Conservation (phyloP, 2,888 invertebrate genomes). For the Lochmaea capreae region DNA sequence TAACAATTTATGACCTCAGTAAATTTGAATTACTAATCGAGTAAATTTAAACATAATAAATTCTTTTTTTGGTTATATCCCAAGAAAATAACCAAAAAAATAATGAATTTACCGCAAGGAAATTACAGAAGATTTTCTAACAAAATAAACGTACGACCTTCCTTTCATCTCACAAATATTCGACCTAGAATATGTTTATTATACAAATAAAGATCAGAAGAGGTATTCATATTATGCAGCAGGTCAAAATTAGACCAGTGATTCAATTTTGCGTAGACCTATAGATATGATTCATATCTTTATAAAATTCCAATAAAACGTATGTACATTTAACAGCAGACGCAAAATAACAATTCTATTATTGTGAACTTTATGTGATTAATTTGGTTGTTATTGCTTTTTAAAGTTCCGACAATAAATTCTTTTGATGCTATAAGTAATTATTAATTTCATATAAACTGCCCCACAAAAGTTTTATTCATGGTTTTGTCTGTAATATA, state of each 20-base stretch:
- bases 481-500: no score
- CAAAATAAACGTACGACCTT: not conserved
- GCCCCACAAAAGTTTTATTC: not conserved
- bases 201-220: conserved; percentile 43
- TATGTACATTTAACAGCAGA: conserved; percentile 9
- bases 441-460: not conserved
- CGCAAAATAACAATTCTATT: conserved; percentile 24
- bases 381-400: conserved; percentile 12
- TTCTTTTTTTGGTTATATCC: no score
- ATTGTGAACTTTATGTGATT: conserved; percentile 19
- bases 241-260: conserved; percentile 42
- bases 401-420: conserved; percentile 13
- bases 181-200: not conserved
- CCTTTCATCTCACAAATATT: not conserved
- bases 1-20: no score
- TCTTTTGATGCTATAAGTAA: conserved; percentile 9
- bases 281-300: conserved; percentile 26
- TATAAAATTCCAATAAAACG: conserved; percentile 32
- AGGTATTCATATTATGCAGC: conserved; percentile 1
- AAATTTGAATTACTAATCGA: no score
- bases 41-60: no score
- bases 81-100: no score
- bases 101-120: no score
- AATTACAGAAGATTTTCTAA: not conserved
- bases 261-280: conserved; percentile 32